phyloP scores from a whole-genome alignment of 1,140 invertebrate species.

The Choristoneura fumiferana region DNA sequence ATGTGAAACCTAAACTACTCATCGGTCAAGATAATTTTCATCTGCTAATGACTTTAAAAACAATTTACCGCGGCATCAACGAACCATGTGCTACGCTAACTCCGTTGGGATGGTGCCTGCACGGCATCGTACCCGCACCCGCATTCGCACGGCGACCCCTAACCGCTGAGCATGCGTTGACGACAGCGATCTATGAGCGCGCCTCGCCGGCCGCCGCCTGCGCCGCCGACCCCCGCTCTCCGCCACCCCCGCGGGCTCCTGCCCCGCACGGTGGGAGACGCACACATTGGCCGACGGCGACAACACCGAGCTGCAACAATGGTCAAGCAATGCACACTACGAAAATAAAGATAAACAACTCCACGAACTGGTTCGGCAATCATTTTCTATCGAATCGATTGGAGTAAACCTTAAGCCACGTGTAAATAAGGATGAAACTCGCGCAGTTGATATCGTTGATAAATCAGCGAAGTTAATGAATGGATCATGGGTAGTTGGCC shows the following conservation, averaged over 20 bases:
- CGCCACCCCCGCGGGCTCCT: slow-evolving; percentile 19
- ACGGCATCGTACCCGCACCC: not conserved
- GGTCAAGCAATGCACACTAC: not conserved
- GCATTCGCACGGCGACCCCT: not conserved
- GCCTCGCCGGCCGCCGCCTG: not conserved
- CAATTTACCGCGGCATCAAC: not conserved
- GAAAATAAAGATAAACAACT: not conserved
- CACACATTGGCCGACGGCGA: not conserved
- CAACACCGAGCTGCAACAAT: not conserved
- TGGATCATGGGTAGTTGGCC: not conserved
- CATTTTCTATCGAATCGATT: not conserved
- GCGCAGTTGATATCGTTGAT: not conserved
- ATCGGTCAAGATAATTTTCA: not conserved
- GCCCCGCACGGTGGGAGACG: not conserved
- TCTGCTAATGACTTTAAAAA: not conserved
- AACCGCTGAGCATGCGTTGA: not conserved
- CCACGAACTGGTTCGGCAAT: not conserved
- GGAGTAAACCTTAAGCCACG: not conserved
- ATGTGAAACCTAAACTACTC: not conserved
- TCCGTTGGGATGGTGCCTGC: not conserved
- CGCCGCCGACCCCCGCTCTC: slow-evolving; percentile 9
- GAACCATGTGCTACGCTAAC: not conserved
- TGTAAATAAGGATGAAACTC: not conserved
- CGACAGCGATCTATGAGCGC: not conserved
- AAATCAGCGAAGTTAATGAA: not conserved